These are phyloP conservation scores for Ichneumoninae sp. DNA, from an alignment of 2,888 invertebrate species.

Conservation along the genomic window DNA sequence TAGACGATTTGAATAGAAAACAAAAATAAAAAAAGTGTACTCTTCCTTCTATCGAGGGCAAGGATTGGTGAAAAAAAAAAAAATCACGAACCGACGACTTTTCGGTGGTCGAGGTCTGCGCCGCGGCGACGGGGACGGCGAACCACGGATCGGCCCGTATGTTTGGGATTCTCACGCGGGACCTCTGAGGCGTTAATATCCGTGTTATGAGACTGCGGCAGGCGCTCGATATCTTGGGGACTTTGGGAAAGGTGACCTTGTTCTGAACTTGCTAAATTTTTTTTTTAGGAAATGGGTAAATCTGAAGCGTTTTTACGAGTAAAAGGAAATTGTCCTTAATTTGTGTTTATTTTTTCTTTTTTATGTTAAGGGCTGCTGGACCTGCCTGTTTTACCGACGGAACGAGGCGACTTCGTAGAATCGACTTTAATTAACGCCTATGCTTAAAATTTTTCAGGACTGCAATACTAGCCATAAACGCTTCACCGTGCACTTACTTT, in stretches of 20 bases:
- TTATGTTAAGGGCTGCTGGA: too few relatives aligned
- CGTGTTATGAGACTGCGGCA: constrained; percentile 90
- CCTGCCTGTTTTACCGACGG: too few relatives aligned
- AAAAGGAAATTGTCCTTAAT: neutral
- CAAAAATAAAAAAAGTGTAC: neutral
- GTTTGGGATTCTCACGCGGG: constrained; percentile 88
- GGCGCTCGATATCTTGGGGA: constrained; percentile 88
- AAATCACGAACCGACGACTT: constrained; percentile 69
- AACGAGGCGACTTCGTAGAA: too few relatives aligned
- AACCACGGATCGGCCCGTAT: constrained; percentile 90
- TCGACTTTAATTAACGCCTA: too few relatives aligned
- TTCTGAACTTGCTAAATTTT: constrained; percentile 89
- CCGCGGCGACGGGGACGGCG: constrained; percentile 69
- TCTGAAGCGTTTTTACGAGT: neutral
- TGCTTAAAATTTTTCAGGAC: too few relatives aligned
- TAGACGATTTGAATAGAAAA: constrained; percentile 13
- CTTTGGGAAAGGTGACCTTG: constrained; percentile 89
- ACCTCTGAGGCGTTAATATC: constrained; percentile 89
- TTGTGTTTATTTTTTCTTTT: neutral
- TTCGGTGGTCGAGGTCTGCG: constrained; percentile 74
- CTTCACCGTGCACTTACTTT: too few relatives aligned
- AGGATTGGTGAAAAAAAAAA: neutral
- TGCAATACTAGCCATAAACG: too few relatives aligned
- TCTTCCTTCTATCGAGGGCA: neutral
- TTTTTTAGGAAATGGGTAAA: neutral